These are phyloP conservation scores for Diarsia dahlii DNA, from an alignment of 2,888 invertebrate species.

Conservation along the genomic window DNA sequence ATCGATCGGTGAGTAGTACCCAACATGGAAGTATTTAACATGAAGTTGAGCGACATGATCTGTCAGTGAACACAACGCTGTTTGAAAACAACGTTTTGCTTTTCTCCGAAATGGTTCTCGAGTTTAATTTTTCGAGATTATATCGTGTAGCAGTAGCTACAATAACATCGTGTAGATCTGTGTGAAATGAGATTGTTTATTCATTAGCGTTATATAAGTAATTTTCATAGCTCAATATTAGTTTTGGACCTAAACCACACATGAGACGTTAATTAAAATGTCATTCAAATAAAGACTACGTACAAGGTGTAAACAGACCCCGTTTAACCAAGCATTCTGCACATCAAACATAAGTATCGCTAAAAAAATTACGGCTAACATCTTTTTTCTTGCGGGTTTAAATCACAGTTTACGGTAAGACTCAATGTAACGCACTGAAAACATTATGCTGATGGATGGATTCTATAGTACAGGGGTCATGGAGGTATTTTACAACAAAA, in stretches of 20 bases:
- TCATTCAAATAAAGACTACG: background rate
- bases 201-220: background rate
- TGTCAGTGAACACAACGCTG: background rate
- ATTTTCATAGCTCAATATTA: background rate
- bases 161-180: background rate
- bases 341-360: background rate
- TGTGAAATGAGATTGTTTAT: background rate
- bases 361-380: too few species aligned
- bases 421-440: background rate
- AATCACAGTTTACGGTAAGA: background rate
- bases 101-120: slow-evolving; percentile 2
- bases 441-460: background rate
- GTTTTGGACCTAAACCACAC: background rate
- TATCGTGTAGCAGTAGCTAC: background rate
- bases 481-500: background rate
- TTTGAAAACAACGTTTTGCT: background rate
- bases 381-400: background rate
- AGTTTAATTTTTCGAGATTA: background rate
- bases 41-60: background rate
- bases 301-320: background rate
- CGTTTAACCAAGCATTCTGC: background rate
- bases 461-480: background rate
- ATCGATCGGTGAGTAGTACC: background rate
- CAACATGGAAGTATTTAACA: background rate
- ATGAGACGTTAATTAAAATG: background rate